Evolutionary conservation across 2,113 vertebrate species (phyloP).

Genomic region (Suncus etruscus): DNA sequence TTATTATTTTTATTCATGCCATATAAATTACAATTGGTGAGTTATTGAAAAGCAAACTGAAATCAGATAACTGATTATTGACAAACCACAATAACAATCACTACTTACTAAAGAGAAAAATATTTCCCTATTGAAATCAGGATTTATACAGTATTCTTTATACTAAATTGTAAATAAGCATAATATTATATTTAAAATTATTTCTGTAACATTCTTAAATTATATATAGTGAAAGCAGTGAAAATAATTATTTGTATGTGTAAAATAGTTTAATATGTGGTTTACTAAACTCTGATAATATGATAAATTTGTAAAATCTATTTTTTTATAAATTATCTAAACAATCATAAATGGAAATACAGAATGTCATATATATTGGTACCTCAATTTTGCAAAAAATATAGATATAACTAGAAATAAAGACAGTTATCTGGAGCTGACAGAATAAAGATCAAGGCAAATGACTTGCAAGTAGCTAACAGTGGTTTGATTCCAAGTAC

Average conservation of each 20-base stretch:
- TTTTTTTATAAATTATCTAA: background rate
- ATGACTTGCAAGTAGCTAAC: too few species aligned
- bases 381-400: too few species aligned
- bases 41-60: background rate
- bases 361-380: too few species aligned
- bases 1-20: background rate
- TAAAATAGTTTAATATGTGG: background rate
- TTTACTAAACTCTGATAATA: background rate
- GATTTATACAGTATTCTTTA: background rate
- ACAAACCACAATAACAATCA: background rate
- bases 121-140: background rate
- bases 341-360: background rate
- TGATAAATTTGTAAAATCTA: background rate
- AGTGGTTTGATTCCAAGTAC: too few species aligned
- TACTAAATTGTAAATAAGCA: background rate
- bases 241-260: background rate
- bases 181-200: background rate
- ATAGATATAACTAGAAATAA: too few species aligned
- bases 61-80: background rate
- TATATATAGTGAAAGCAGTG: background rate
- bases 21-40: background rate
- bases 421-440: too few species aligned
- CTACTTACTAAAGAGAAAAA: background rate
- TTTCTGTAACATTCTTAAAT: background rate
- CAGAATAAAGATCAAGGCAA: too few species aligned